Base-by-base conservation (phyloP, 2,888 invertebrate species). In the Leptinotarsa peninsularis region DNA sequence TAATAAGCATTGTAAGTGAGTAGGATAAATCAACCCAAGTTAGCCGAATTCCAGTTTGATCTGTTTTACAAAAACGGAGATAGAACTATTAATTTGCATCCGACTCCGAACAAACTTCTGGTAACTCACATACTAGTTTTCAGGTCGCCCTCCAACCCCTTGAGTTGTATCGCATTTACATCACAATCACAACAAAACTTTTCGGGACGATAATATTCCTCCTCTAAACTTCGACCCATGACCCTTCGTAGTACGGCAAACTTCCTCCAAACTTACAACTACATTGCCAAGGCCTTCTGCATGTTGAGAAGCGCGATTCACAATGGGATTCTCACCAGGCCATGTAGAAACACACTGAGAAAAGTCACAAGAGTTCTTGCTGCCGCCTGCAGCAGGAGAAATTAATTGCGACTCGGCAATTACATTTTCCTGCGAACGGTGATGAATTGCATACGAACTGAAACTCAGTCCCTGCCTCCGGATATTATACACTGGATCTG, bases 401-500 rank as follows among this genome's bases (percentile, higher is more conserved):
- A 80, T 80, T 80, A 80, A 80, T 80, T 80, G 78, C 76, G 73
- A 70, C 67, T 72, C 69, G 74, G 78, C 80, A 80, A 80, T 80
- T 79, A 80, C 78, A 78, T 73, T 78, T 79, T 79, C 76, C 79
- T 78, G 77, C 77, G 70, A 80, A 78, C 79, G 73, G 75, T 77
- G 80, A 80, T 80, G 79, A 80, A 80, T 80, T 79, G 79, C 79
- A 80, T 78, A 77, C 77, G 80, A 76, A 78, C 76, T 73, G 68
- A 78, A 74, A 78, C 74, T 79, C 78, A 66, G 74, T 23, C 68
- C 49, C 23, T 50, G 71, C 68, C 67, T 58, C 71, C 67, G 67
- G 67, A 75, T 75, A 75, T 68, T 68, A 71, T n/a, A 43, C 43
- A n/a, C 63, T 63, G 63, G 17, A 63, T 63, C n/a, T 63, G n/a